Evolutionary conservation across 2,888 invertebrate species (phyloP).

Genomic region (Morpho deidamia): DNA sequence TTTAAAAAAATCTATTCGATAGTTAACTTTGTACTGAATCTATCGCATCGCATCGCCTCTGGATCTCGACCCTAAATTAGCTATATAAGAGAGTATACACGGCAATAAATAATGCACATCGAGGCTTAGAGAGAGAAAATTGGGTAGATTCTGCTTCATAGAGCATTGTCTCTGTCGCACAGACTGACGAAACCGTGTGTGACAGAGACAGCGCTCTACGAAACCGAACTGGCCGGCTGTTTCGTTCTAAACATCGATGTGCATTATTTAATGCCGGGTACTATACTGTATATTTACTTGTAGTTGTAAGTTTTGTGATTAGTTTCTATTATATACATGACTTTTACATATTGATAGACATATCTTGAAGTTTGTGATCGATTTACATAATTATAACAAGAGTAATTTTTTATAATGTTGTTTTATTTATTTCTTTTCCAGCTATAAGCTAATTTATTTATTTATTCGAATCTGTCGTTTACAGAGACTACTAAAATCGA

Average conservation of each 20-base stretch:
- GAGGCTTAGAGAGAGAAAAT: too few species aligned
- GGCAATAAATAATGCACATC: too few species aligned
- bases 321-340: slow-evolving; percentile 4
- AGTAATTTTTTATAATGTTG: not conserved
- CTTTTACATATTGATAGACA: slow-evolving; percentile 5
- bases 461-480: too few species aligned
- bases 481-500: too few species aligned
- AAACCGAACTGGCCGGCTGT: too few species aligned
- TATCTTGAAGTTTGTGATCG: slow-evolving; percentile 20
- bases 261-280: too few species aligned
- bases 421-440: not conserved
- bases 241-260: too few species aligned
- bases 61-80: not conserved
- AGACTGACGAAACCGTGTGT: too few species aligned
- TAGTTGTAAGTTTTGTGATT: slow-evolving; percentile 13
- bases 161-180: too few species aligned
- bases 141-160: too few species aligned
- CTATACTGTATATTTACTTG: not conserved
- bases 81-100: not conserved
- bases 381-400: slow-evolving; percentile 14
- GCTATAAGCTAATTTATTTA: too few species aligned
- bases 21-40: not conserved
- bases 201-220: too few species aligned
- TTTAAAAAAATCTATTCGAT: not conserved
- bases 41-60: not conserved